Evolutionary conservation across 2,797 vertebrate genomes (phyloP).

Genomic region (Schizopygopsis malacanthus): DNA sequence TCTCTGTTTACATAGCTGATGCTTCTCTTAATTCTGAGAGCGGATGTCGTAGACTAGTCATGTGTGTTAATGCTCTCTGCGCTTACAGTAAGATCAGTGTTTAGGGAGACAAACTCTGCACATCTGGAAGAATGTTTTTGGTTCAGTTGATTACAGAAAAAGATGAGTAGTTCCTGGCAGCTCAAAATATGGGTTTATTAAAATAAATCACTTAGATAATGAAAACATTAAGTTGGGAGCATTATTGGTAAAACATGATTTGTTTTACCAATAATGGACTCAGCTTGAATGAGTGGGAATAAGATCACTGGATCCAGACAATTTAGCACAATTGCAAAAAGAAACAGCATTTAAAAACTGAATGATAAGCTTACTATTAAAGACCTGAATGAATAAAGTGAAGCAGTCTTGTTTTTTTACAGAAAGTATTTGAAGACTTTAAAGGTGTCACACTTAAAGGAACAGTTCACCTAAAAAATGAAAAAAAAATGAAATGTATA

Average conservation of each 20-base stretch:
- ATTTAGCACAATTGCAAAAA: neutral
- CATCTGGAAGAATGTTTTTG: conserved; percentile 2
- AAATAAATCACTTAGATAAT: neutral
- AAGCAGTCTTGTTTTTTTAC: neutral
- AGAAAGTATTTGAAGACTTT: neutral
- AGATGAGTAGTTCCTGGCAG: neutral
- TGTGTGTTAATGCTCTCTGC: neutral
- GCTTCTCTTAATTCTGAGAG: conserved; percentile 7
- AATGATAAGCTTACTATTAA: neutral
- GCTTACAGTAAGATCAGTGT: neutral
- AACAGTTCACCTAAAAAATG: no score
- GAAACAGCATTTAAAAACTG: neutral
- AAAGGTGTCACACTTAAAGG: neutral
- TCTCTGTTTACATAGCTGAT: conserved; percentile 5
- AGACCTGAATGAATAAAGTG: neutral
- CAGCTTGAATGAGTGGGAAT: neutral
- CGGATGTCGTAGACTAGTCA: neutral
- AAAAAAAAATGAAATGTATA: neutral
- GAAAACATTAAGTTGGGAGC: neutral
- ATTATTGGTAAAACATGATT: neutral
- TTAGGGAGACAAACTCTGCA: neutral
- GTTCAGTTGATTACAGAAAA: conserved; percentile 16
- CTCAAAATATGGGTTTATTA: neutral
- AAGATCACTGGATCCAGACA: neutral
- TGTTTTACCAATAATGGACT: no score